Evolutionary conservation across 2,113 vertebrate species (phyloP), one percentile per base, ranked within the genome.

Genomic region (Hirundichthys speculiger): DNA sequence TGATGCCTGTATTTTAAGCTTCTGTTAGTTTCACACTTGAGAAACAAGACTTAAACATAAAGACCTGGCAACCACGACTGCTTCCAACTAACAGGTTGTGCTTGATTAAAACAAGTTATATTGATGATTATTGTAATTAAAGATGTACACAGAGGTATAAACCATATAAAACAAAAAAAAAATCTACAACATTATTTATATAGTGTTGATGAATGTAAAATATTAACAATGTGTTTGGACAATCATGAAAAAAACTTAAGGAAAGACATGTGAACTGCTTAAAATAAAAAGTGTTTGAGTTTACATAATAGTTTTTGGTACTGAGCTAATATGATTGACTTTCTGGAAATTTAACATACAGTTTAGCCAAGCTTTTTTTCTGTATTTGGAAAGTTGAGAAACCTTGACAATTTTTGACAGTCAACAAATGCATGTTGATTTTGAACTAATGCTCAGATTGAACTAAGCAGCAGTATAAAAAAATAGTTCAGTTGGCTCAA

Each of bases 211-310:
- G 14, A 41, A 74, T 79, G 54, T 84, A 70, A 73, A 73, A 74
- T 80, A 84, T 75, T 75, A 79, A 72, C 66, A 86, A 62, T 62
- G 49, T 21, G 42, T 81, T 48, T 77, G 73, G 75, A 80, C 78
- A 89, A 79, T 82, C 73, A 38, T 24, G 14, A 46, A 52, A 68
- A 64, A 55, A 50, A 56, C 15, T 46, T 27, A 64, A 64, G 42
- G 46, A 57, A 50, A 45, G 10, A 57, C n/a, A 42, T 43, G 38
- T 67, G 66, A 39, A 63, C 49, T 52, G 34, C 57, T 80, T 69
- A 50, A 74, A 83, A 83, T 77, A 73, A 77, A 83, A 13, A 51
- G 54, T 53, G n/a, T 47, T 45, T 53, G 8, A 62, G 13, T 67
- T 78, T 13, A 54, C 49, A 57, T 30, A 30, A 25, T 34, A 10